Base-by-base conservation (phyloP, 2,888 invertebrate species). In the Meandrusa payeni region DNA sequence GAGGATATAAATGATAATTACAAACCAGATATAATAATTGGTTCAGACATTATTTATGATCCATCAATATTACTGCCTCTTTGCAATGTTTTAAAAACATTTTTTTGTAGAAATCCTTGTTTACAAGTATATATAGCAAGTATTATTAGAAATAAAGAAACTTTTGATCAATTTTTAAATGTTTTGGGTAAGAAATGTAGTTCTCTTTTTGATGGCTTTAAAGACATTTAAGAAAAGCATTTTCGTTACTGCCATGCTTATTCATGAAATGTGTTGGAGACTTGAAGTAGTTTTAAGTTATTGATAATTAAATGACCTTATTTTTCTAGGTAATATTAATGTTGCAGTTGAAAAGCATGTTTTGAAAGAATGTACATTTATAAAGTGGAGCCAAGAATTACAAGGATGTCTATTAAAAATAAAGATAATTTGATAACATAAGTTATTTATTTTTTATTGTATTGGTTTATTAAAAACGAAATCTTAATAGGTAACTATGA, bases 141-240 rank as follows among this genome's bases (percentile, higher is more conserved):
- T 58, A 63, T 80, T 29, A 68, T 93, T 50, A 81, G 94, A 52
- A 94, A 94, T 77, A 73, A 86, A 57, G 76, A 88, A 1, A 94
- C 94, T 1, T 77, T 92, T 49, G 56, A 77, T 2, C 57, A 66
- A 12, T 94, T 94, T 75, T 64, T 91, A 27, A 52, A 74, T 7
- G 59, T 71, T 50, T 69, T 93, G 54, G 86, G 93, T 93, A 64
- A 27, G 13, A 10, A 3, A 9, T 9, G 12, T 28, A n/a, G n/a
- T n/a, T n/a, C n/a, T n/a, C n/a, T n/a, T n/a, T n/a, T n/a, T n/a
- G n/a, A n/a, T n/a, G n/a, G n/a, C n/a, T n/a, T n/a, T n/a, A n/a
- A n/a, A n/a, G n/a, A n/a, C n/a, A n/a, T n/a, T n/a, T n/a, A n/a
- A n/a, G n/a, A n/a, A n/a, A n/a, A n/a, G n/a, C n/a, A n/a, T n/a